Conservation (phyloP, 2,888 invertebrate genomes). For the Leptopilina myrica region DNA sequence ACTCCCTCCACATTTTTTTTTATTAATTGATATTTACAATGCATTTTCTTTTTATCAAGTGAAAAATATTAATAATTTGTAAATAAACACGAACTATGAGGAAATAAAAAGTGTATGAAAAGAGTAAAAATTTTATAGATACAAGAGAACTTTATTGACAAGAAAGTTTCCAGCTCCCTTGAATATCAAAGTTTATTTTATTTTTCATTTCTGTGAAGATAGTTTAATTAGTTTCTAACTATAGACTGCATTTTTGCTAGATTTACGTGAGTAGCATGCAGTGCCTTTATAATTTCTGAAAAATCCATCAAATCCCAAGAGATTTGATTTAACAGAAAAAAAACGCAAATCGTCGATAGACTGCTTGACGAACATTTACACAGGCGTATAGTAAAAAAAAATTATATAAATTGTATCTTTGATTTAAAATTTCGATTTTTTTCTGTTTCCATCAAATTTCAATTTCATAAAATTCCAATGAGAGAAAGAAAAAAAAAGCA, state of each 20-base stretch:
- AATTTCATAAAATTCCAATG: background rate
- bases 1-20: background rate
- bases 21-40: constrained; percentile 1
- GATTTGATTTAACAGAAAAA: background rate
- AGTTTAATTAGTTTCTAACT: constrained; percentile 14
- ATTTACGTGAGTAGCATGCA: background rate
- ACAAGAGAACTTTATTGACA: constrained; percentile 38
- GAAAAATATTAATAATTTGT: background rate
- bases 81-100: background rate
- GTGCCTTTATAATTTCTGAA: constrained; percentile 1
- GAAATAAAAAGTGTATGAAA: constrained; percentile 3
- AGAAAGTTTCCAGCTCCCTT: constrained; percentile 26
- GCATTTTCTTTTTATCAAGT: background rate
- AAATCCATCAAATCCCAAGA: background rate
- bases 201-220: background rate
- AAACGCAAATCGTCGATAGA: background rate
- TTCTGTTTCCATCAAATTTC: background rate
- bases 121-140: constrained; percentile 7
- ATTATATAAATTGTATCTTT: background rate
- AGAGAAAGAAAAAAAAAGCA: background rate
- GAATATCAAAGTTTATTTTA: constrained; percentile 12
- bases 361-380: constrained; percentile 9
- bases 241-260: constrained; percentile 14
- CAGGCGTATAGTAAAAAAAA: constrained; percentile 7
- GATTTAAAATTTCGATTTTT: background rate